Base-by-base conservation (phyloP, 2,888 invertebrate species). In the Leucania comma region DNA sequence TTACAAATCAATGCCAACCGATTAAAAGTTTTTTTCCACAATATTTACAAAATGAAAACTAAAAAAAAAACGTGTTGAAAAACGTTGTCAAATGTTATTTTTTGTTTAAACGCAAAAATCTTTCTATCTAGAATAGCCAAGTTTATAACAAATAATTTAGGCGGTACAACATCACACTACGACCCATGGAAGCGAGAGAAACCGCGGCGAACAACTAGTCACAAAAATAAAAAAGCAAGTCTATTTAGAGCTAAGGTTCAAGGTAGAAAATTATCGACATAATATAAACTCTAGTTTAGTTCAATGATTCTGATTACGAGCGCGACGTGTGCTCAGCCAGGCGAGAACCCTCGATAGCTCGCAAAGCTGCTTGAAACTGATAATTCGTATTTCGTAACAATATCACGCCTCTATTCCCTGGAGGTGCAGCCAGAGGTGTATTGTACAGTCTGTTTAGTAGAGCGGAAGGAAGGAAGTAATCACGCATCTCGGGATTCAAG, bases 311-410 rank as follows among this genome's bases (percentile, higher is more conserved):
- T 48, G 64, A 83, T 70, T 48, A 62, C 17, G 8, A 58, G 48
- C n/a, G 51, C 32, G 46, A 69, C 53, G 32, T 46, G 42, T 42
- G 64, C 48, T 59, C 54, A 82, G 20, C 29, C 83, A 83, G 68
- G 80, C 80, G 75, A 65, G 60, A 68, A 58, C 46, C 54, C 35
- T 62, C 62, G 80, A 73, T 67, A 78, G 32, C 50, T 38, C 22
- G 53, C 53, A 56, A 66, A 64, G 29, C 48, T 62, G 54, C 71
- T 72, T 57, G 24, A 29, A 61, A 72, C 51, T 35, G 42, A 64
- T 82, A 50, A 63, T 61, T 57, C 50, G 57, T 24, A 53, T 57
- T 56, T 38, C 26, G 53, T 53, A 26, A 66, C 9, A 54, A 68
- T 35, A 35, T 14, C 20, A 12, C 26, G 12, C 3, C 17, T 5